Evolutionary conservation across 2,888 invertebrate species (phyloP).

Genomic region (Lysandra coridon): DNA sequence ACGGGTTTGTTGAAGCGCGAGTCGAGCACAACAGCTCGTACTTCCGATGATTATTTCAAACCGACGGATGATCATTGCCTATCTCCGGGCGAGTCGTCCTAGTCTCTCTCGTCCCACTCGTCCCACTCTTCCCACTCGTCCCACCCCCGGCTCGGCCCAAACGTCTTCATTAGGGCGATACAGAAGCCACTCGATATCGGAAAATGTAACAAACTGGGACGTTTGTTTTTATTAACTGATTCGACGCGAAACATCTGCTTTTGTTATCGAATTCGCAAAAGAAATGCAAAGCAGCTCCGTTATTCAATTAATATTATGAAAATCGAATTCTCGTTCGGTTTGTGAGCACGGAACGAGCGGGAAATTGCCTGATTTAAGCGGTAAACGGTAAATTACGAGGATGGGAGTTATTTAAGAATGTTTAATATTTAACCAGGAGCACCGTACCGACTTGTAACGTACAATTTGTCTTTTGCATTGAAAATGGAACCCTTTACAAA

Average conservation of each 20-base stretch:
- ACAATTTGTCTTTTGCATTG: constrained; percentile 2
- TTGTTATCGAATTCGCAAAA: constrained; percentile 8
- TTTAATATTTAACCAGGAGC: too few relatives aligned
- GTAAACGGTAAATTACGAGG: background rate
- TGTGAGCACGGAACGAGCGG: background rate
- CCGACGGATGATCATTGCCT: constrained; percentile 12
- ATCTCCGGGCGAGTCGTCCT: background rate
- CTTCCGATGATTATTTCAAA: constrained; percentile 7
- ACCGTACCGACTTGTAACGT: background rate
- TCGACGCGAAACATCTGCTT: constrained; percentile 7
- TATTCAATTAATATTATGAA: background rate
- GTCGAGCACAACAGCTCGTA: background rate
- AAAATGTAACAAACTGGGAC: background rate
- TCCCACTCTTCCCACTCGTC: background rate
- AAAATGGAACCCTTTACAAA: background rate
- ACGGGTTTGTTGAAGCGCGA: background rate
- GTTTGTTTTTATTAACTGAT: constrained; percentile 10
- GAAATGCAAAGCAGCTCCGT: background rate
- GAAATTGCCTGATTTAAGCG: background rate
- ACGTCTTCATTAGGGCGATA: constrained; percentile 7
- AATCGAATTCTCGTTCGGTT: background rate
- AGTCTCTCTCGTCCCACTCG: background rate
- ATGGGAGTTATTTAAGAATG: background rate
- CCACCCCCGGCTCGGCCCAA: background rate
- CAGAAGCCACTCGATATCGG: constrained; percentile 13